Conservation (phyloP, 2,113 vertebrate genomes). For the Bubo bubo region DNA sequence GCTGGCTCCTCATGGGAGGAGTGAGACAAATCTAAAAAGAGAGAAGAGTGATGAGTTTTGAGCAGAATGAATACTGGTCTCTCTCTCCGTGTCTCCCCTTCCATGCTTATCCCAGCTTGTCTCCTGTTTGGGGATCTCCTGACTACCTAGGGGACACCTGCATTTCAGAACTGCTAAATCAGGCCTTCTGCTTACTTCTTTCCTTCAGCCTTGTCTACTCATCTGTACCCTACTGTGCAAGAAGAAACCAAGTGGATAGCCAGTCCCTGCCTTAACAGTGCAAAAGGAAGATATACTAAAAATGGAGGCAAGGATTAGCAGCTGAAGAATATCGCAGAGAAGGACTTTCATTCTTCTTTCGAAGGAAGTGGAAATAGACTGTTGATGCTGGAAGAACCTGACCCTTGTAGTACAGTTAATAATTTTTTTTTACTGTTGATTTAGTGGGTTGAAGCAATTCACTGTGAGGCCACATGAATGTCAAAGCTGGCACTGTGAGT, state of each 20-base stretch:
- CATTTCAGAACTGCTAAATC: not conserved
- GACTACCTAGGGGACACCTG: not conserved
- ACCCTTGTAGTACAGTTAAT: not conserved
- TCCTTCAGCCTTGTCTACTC: not conserved
- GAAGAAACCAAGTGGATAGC: not conserved
- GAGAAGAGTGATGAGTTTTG: not conserved
- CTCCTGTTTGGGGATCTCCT: not conserved
- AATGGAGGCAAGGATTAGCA: not conserved
- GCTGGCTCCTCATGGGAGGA: not conserved
- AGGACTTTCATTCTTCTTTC: not conserved
- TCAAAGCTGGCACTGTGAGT: not conserved
- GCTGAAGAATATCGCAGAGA: not conserved
- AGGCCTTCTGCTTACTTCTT: not conserved
- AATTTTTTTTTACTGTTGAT: accelerated
- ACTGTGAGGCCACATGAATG: not conserved
- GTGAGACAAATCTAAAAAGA: not conserved
- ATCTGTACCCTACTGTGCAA: not conserved
- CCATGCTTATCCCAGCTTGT: not conserved
- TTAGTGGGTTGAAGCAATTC: not conserved
- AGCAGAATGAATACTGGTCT: not conserved
- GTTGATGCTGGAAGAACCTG: not conserved
- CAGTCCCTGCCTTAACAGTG: not conserved
- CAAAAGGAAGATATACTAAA: not conserved
- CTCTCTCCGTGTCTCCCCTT: not conserved
- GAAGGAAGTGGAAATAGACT: not conserved